These are phyloP conservation scores for Goniozus legneri DNA, from an alignment of 1,140 invertebrate species.

Conservation along the genomic window DNA sequence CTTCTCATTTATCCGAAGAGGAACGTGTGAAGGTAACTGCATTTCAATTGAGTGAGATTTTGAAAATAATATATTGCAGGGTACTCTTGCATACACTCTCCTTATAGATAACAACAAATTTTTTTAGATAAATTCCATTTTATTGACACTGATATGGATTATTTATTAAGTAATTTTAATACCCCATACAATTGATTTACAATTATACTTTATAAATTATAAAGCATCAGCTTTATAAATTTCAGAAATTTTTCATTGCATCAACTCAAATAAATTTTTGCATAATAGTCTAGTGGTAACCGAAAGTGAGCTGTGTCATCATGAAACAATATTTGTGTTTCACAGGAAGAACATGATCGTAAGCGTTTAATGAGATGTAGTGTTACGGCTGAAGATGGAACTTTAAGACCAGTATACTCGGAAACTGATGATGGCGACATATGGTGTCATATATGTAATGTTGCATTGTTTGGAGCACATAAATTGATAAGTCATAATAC, in stretches of 20 bases:
- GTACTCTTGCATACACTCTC: background rate
- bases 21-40: slow-evolving; percentile 50
- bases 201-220: background rate
- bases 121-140: background rate
- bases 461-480: slow-evolving; percentile 48
- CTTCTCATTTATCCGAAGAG: slow-evolving; percentile 48
- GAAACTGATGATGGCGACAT: slow-evolving; percentile 50
- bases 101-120: background rate
- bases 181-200: background rate
- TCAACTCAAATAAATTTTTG: too few relatives aligned
- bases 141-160: too few relatives aligned
- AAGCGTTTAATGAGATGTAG: slow-evolving; percentile 52
- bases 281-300: too few relatives aligned
- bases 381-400: slow-evolving; percentile 51
- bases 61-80: background rate
- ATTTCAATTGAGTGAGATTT: background rate
- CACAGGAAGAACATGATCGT: slow-evolving; percentile 50
- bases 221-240: background rate
- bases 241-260: background rate
- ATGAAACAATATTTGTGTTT: slow-evolving; percentile 34
- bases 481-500: slow-evolving; percentile 48
- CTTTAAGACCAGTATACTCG: slow-evolving; percentile 48
- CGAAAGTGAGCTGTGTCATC: too few relatives aligned
- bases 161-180: too few relatives aligned
- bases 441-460: slow-evolving; percentile 54